Evolutionary conservation across 92 coral and sea anemone genomes (phyloP), one percentile per base, ranked within the genome.

Genomic region (Epizoanthus fatuus): DNA sequence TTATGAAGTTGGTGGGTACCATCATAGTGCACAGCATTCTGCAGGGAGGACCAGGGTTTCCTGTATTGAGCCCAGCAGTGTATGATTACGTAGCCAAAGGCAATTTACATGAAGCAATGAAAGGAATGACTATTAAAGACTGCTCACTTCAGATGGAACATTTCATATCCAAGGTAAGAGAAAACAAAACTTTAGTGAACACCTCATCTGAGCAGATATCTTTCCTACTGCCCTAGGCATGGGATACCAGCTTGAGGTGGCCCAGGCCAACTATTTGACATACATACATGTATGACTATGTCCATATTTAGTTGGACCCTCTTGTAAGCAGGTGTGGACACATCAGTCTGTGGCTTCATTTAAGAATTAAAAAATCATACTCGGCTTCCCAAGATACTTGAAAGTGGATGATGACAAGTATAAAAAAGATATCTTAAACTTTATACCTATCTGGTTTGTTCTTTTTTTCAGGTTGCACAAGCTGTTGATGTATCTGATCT

Each of bases 31-130:
- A 91, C 45, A 92, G 92, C 66, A 85, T 80, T 56, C 80, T 88
- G 73, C 88, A 91, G 68, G 95, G 95, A 29, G 95, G 92, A 42
- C 95, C 92, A 2, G 90, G 90, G 2, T 22, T 92, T 42, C 92
- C 95, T 84, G 83, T 92, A 17, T 88, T 92, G 56, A 80, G 95
- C 86, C 92, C 90, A 68, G 92, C 84, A 5, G 72, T 92, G 2
- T 88, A 92, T 74, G 44, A 87, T 42, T 88, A 92, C 75, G 62
- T 92, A 70, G 89, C 87, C 4, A 88, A 82, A 70, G 95, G 95
- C 38, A 42, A 75, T 86, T 58, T 74, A 40, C 40, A 84, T 39
- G 69, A 72, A 75, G 88, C 81, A 56, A 84, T 84, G 81, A 35
- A 74, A 74, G 66, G 81, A 16, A 29, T 74, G 6, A 84, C 79